Percentiles rank a stretch among this genome's conserved stretches.
Evolutionary conservation across 2,113 vertebrate genomes (phyloP).

Genomic region (Bubo blakistoni): DNA sequence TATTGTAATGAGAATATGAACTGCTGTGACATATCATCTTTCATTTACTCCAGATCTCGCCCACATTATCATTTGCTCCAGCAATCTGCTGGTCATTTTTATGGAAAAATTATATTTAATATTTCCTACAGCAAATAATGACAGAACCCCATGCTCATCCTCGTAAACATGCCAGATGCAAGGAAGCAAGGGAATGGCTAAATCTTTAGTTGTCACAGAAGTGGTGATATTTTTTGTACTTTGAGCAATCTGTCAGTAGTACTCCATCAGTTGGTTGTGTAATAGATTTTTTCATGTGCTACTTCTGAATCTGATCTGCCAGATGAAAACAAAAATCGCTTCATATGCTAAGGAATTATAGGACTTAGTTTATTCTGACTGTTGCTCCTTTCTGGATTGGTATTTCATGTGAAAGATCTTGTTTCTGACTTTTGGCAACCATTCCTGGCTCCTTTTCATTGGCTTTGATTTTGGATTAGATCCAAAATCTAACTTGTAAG

Average conservation of each 20-base stretch:
- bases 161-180: constrained; percentile 45
- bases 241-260: constrained; percentile 32
- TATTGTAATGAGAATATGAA: constrained; percentile 35
- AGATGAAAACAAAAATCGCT: constrained; percentile 39
- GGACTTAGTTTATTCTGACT: constrained; percentile 37
- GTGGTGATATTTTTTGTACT: constrained; percentile 31
- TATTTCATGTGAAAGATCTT: constrained; percentile 54
- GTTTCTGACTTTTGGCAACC: constrained; percentile 44
- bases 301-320: constrained; percentile 29
- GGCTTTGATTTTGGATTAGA: constrained; percentile 59
- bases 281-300: constrained; percentile 26
- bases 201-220: constrained; percentile 46
- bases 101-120: constrained; percentile 7
- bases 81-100: constrained; percentile 32
- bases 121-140: constrained; percentile 46
- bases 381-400: constrained; percentile 17
- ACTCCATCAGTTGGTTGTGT: constrained; percentile 33
- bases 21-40: constrained; percentile 46
- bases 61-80: constrained; percentile 17
- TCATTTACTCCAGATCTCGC: constrained; percentile 28
- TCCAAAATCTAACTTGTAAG: constrained; percentile 65
- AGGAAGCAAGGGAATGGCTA: constrained; percentile 50
- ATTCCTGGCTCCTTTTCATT: constrained; percentile 68
- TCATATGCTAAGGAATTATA: constrained; percentile 32
- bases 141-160: background rate